Evolutionary conservation across 2,113 vertebrate genomes (phyloP).

Genomic region (Hippoglossus stenolepis): DNA sequence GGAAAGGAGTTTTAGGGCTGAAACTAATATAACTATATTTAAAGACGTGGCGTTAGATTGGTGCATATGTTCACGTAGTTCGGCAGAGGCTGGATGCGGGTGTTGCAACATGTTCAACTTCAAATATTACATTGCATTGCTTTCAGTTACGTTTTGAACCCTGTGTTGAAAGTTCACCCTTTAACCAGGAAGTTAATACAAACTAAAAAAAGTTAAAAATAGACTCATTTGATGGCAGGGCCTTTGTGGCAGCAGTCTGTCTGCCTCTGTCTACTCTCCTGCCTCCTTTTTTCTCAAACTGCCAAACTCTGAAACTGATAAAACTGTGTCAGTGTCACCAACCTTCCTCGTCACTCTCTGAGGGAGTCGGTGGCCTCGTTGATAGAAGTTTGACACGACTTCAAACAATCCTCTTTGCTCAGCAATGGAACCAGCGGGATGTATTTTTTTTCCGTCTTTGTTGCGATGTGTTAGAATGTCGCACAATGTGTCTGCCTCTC

Average conservation of each 20-base stretch:
- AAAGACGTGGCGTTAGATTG: too few species aligned
- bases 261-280: not conserved
- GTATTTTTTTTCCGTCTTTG: not conserved
- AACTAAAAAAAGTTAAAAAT: too few species aligned
- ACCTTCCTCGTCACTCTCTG: conserved; percentile 7
- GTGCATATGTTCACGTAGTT: too few species aligned
- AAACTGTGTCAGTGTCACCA: conserved; percentile 1
- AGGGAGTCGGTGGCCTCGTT: conserved; percentile 7
- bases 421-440: not conserved
- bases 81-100: too few species aligned
- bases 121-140: too few species aligned
- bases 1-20: too few species aligned
- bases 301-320: not conserved
- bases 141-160: not conserved
- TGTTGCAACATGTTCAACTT: too few species aligned
- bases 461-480: conserved; percentile 9
- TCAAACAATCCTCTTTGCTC: not conserved
- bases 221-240: not conserved
- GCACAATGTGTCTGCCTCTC: not conserved
- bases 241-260: not conserved
- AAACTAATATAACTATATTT: too few species aligned
- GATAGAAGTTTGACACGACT: conserved; percentile 29
- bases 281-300: not conserved
- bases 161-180: not conserved
- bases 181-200: not conserved